These are phyloP conservation scores for Drosophila insularis DNA, from an alignment of 1,140 invertebrate species.

Conservation along the genomic window DNA sequence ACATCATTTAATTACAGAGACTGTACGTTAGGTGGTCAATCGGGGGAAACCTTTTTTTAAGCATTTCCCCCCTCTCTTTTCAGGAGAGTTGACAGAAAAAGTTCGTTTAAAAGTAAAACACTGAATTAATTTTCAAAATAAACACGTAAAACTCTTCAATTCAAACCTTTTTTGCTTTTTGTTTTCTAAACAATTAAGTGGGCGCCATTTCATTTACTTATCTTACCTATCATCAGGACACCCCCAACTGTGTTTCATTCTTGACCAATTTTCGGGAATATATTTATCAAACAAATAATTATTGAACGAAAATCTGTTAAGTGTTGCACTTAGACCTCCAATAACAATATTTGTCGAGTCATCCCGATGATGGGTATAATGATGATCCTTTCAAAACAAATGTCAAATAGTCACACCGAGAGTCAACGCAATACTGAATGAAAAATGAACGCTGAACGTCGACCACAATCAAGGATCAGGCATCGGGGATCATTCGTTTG, in stretches of 20 bases:
- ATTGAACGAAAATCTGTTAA: constrained; percentile 30
- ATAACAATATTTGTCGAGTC: constrained; percentile 34
- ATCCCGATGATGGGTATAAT: constrained; percentile 31
- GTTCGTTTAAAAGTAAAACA: background rate
- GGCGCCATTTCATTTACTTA: constrained; percentile 8
- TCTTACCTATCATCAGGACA: constrained; percentile 5
- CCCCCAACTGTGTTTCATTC: constrained; percentile 22
- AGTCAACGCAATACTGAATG: constrained; percentile 35
- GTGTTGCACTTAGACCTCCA: constrained; percentile 9
- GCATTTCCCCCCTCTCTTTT: background rate
- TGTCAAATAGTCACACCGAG: constrained; percentile 36
- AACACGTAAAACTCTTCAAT: background rate
- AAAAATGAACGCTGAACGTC: constrained; percentile 38
- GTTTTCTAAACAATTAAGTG: background rate
- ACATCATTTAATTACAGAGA: constrained; percentile 69
- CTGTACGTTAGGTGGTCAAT: constrained; percentile 55
- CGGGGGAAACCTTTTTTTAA: no score
- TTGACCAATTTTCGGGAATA: constrained; percentile 46
- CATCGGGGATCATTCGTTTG: constrained; percentile 35
- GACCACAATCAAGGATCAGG: constrained; percentile 35
- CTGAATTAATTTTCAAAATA: background rate
- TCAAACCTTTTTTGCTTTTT: background rate
- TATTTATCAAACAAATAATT: constrained; percentile 58
- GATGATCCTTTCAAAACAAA: constrained; percentile 43
- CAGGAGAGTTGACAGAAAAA: background rate